Evolutionary conservation across 2,797 vertebrate species (phyloP).

Genomic region (Florisuga fusca): DNA sequence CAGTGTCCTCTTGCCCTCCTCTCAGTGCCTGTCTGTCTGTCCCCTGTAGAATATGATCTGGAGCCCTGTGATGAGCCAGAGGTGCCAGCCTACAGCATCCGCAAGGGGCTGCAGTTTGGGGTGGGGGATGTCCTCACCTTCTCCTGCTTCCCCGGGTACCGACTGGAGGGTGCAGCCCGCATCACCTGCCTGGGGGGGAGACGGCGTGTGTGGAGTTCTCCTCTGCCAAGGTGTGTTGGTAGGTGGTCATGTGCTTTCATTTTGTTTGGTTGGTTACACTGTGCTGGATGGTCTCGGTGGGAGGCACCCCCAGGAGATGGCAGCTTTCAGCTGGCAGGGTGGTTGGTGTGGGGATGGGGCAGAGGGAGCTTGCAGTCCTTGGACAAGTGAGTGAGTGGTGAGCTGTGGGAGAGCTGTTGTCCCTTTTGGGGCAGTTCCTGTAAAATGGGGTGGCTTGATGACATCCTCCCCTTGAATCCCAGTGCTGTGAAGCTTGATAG

Average conservation of each 20-base stretch:
- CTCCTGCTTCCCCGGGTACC: conserved; percentile 97
- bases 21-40: neutral
- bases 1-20: fast-evolving
- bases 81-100: conserved; percentile 92
- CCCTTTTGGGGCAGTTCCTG: neutral
- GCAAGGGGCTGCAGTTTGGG: conserved; percentile 94
- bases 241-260: conserved; percentile 98
- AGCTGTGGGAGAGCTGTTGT: fast-evolving
- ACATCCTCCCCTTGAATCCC: neutral
- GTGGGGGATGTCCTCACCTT: conserved; percentile 94
- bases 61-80: conserved; percentile 97
- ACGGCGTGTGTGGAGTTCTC: conserved; percentile 98
- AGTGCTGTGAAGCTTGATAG: neutral
- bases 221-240: conserved; percentile 99
- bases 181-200: conserved; percentile 98
- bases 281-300: neutral
- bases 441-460: neutral
- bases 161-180: conserved; percentile 92
- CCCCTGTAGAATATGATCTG: conserved; percentile 89
- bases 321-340: neutral
- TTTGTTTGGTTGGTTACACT: conserved; percentile 84
- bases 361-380: neutral
- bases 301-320: neutral
- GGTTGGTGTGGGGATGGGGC: neutral
- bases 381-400: fast-evolving